A percentile compares a stretch with the other conserved stretches of the same genome.
These are phyloP conservation scores for Molorchus minor DNA, from an alignment of 2,888 invertebrate species.

Conservation along the genomic window DNA sequence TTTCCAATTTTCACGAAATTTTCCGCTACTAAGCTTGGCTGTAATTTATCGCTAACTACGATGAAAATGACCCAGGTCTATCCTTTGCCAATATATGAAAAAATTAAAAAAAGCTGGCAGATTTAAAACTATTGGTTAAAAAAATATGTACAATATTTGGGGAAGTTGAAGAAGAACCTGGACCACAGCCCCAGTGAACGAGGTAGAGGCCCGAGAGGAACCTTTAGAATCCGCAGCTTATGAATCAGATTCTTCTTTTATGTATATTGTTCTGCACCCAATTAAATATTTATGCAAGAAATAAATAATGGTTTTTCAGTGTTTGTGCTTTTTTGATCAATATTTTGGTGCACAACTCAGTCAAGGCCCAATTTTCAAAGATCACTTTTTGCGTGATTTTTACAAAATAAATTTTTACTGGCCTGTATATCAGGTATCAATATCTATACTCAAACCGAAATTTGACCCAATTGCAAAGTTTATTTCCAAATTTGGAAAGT, in stretches of 20 bases:
- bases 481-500: slow-evolving; percentile 19
- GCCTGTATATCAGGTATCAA: slow-evolving; percentile 22
- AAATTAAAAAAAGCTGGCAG: slow-evolving; percentile 4
- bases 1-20: slow-evolving; percentile 14
- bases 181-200: slow-evolving; percentile 1
- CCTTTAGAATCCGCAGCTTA: too few species aligned
- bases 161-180: slow-evolving; percentile 1
- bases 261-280: too few species aligned
- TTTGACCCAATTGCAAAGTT: slow-evolving; percentile 17
- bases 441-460: too few species aligned
- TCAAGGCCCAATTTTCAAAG: slow-evolving; percentile 25
- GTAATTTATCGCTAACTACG: slow-evolving; percentile 18
- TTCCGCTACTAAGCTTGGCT: slow-evolving; percentile 18
- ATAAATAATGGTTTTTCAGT: background rate
- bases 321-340: background rate
- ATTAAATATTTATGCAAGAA: too few species aligned
- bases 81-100: slow-evolving; percentile 8
- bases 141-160: slow-evolving; percentile 28
- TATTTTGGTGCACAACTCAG: slow-evolving; percentile 17
- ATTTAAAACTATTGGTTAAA: slow-evolving; percentile 25
- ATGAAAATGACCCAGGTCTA: slow-evolving; percentile 26
- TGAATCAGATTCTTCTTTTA: slow-evolving; percentile 27
- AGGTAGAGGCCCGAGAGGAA: slow-evolving; percentile 21
- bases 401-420: slow-evolving; percentile 23
- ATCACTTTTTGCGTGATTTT: slow-evolving; percentile 27